These are phyloP conservation scores for Cettia cetti DNA, from an alignment of 2,113 vertebrate genomes.

Conservation along the genomic window DNA sequence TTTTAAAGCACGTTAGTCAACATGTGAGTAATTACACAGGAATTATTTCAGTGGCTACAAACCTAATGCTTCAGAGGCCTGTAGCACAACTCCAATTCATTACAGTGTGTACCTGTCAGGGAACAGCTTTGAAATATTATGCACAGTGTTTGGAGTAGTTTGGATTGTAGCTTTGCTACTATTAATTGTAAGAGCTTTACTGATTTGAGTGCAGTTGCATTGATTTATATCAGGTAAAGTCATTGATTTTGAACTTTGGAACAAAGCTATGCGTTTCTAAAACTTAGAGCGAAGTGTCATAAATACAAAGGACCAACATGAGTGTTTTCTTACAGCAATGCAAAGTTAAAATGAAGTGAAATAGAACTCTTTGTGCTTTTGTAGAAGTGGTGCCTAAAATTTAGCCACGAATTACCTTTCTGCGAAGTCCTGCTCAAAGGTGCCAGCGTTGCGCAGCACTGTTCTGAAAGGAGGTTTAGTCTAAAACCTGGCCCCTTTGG, in stretches of 20 bases:
- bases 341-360: not conserved
- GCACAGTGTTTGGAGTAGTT: not conserved
- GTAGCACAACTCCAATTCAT: not conserved
- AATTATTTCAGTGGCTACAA: not conserved
- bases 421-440: not conserved
- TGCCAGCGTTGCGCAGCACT: not conserved
- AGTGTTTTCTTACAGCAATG: not conserved
- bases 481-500: not conserved
- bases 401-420: not conserved
- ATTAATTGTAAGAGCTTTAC: conserved; percentile 13
- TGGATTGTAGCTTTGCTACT: not conserved
- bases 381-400: not conserved
- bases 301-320: not conserved
- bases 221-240: conserved; percentile 6
- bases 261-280: fast-evolving
- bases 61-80: not conserved
- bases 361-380: not conserved
- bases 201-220: not conserved
- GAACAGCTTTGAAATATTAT: not conserved
- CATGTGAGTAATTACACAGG: not conserved
- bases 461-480: not conserved
- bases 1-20: not conserved
- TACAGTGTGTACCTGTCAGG: not conserved
- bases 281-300: not conserved
- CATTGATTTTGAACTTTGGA: not conserved